Conservation (phyloP, 1,140 invertebrate species). For the Odontomachus brunneus region DNA sequence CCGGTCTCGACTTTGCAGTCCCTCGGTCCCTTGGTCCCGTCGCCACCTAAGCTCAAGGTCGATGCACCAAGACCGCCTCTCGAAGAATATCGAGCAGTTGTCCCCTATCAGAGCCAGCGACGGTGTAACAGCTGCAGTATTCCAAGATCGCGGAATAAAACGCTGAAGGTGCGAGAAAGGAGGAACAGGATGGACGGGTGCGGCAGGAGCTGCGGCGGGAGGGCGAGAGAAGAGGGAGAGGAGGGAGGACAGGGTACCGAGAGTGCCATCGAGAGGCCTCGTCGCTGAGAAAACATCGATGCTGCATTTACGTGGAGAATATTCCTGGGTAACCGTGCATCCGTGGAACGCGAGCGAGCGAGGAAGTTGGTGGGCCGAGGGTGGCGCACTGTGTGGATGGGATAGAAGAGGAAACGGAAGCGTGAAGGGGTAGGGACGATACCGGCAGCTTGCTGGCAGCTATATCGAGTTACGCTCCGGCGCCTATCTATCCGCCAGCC, state of each 20-base stretch:
- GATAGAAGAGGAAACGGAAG: constrained; percentile 48
- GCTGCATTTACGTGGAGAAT: constrained; percentile 72
- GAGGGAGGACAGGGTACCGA: neutral
- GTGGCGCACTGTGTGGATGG: neutral
- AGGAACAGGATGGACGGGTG: neutral
- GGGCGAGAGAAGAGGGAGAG: neutral
- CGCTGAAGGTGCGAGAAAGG: constrained; percentile 37
- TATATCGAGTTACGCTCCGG: constrained; percentile 79
- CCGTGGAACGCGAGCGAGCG: constrained; percentile 58
- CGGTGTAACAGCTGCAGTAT: constrained; percentile 70
- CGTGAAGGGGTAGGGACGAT: constrained; percentile 55
- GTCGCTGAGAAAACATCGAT: constrained; percentile 72
- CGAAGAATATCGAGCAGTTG: constrained; percentile 69
- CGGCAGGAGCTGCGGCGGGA: neutral
- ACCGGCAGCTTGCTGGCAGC: constrained; percentile 74
- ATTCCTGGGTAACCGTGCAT: constrained; percentile 72
- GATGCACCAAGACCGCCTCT: constrained; percentile 42
- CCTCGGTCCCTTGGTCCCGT: neutral
- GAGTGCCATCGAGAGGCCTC: constrained; percentile 60
- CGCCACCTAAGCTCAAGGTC: constrained; percentile 38
- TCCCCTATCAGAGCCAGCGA: constrained; percentile 45
- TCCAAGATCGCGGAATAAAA: constrained; percentile 70
- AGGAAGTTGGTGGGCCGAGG: constrained; percentile 17
- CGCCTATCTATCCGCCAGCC: constrained; percentile 69
- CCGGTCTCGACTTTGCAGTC: neutral